phyloP scores from a whole-genome alignment of 2,797 vertebrate genomes.

The Hyperoplus immaculatus region DNA sequence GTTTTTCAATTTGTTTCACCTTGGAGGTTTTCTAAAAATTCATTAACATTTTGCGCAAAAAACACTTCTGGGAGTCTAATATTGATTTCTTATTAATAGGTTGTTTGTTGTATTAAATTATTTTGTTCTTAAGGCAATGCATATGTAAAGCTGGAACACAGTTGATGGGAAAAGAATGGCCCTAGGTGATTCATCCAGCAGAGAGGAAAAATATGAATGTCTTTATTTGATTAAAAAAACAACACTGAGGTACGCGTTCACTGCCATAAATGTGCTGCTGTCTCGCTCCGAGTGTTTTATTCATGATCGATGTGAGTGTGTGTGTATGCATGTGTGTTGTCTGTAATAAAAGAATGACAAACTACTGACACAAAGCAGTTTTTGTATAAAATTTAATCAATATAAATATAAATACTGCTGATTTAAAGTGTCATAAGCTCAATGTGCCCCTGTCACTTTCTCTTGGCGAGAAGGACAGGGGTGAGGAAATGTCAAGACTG shows the following conservation, averaged over 20 bases:
- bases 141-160: constrained; percentile 66
- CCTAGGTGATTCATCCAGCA: constrained; percentile 46
- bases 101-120: constrained; percentile 82
- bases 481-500: not conserved
- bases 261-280: constrained; percentile 34
- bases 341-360: constrained; percentile 32
- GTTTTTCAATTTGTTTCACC: constrained; percentile 77
- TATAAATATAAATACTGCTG: constrained; percentile 35
- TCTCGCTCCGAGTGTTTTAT: constrained; percentile 25
- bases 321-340: constrained; percentile 4
- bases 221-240: constrained; percentile 44
- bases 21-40: constrained; percentile 79
- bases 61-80: constrained; percentile 77
- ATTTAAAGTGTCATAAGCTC: constrained; percentile 29
- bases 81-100: constrained; percentile 86
- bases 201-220: constrained; percentile 56
- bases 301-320: constrained; percentile 50
- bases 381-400: constrained; percentile 26
- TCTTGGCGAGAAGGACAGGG: not conserved
- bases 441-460: constrained; percentile 21
- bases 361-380: constrained; percentile 20
- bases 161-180: constrained; percentile 40
- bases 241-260: constrained; percentile 41
- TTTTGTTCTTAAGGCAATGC: constrained; percentile 73
- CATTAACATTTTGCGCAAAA: constrained; percentile 75